A percentile compares a stretch with the other conserved stretches of the same genome.
Evolutionary conservation across 2,113 vertebrate species (phyloP).

Genomic region (Sinocyclocheilus grahami): DNA sequence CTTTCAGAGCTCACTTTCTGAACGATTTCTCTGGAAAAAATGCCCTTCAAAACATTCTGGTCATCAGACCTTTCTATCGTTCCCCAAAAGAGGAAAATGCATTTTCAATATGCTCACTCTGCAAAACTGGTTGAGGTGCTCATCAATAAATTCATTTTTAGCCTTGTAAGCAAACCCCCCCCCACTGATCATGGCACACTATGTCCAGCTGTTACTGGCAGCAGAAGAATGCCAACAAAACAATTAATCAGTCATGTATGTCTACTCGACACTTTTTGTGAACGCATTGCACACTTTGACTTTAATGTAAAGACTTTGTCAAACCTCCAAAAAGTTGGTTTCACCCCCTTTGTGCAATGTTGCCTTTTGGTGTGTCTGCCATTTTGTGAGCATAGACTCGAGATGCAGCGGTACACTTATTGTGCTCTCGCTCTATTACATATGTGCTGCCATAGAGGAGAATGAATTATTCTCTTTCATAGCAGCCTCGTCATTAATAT

Average conservation of each 20-base stretch:
- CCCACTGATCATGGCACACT: conserved; percentile 43
- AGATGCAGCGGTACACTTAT: neutral
- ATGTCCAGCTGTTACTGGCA: conserved; percentile 51
- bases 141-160: conserved; percentile 53
- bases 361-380: neutral
- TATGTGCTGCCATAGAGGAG: conserved; percentile 10
- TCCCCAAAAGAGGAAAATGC: conserved; percentile 26
- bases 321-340: conserved; percentile 13
- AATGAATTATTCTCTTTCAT: conserved; percentile 64
- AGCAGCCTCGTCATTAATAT: conserved; percentile 62
- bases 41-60: conserved; percentile 21
- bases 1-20: conserved; percentile 24
- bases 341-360: neutral
- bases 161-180: conserved; percentile 51
- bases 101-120: conserved; percentile 45
- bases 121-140: conserved; percentile 38
- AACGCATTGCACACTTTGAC: neutral
- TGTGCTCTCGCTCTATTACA: conserved; percentile 39
- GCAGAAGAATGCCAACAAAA: conserved; percentile 37
- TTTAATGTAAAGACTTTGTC: neutral
- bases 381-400: conserved; percentile 19
- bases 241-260: conserved; percentile 43
- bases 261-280: conserved; percentile 63
- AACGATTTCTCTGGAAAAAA: conserved; percentile 19
- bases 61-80: conserved; percentile 34